Evolutionary conservation across 2,113 vertebrate species (phyloP), one percentile per base, ranked within the genome.

Genomic region (Lasiurus borealis): DNA sequence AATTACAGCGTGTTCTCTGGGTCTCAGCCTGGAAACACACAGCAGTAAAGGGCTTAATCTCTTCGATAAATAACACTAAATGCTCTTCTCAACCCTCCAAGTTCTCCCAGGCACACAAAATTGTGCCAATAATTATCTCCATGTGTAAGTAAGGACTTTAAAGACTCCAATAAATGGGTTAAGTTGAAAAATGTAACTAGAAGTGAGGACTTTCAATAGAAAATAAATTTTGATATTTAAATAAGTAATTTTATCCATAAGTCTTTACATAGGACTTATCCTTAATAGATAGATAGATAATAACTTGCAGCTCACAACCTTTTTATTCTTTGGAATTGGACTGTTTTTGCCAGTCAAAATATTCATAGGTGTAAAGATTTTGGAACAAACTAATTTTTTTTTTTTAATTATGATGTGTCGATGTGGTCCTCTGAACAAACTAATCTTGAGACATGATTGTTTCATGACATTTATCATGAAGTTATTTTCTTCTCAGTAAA

Each of bases 401-500:
- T 40, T 40, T 40, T 40, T 40, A 40, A 40, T 40, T 40, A 40
- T 40, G 5, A 40, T 40, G 40, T 40, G 40, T 40, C 40, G 40
- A 40, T 40, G 40, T 40, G 40, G 40, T 40, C 40, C 40, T 40
- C 40, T 40, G 36, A 81, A 40, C 4, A 81, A n/a, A n/a, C 80
- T 68, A 54, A 86, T 73, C 36, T 81, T 66, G 19, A 85, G 66
- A 88, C 9, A 36, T 48, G 16, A 91, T 68, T 54, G 64, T 64
- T n/a, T 64, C 52, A 52, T 72, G 66, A 54, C 40, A 91, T 15
- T 81, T 77, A 29, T 82, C 1, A 75, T 59, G 80, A 90, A 85
- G 77, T 88, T 27, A 13, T 90, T 95, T 91, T 62, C 64, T 93
- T 57, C 36, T 82, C 29, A 78, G 29, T 66, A 66, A 86, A 89